Evolutionary conservation across 2,888 invertebrate genomes (phyloP).

Genomic region (Piscicola geometra): DNA sequence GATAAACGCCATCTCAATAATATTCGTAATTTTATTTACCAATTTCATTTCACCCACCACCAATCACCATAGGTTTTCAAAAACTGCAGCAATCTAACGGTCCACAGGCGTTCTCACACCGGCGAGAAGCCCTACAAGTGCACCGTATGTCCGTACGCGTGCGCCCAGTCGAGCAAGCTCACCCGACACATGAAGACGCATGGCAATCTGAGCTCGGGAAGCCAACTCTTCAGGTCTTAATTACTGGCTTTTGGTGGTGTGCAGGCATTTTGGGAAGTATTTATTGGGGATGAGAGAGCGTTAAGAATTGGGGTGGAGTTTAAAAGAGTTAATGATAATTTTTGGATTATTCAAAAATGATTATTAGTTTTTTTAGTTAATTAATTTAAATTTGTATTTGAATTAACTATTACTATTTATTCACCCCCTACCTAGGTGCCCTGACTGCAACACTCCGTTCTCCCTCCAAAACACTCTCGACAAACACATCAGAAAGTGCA

Average conservation of each 20-base stretch:
- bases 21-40: too few relatives aligned
- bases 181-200: slow-evolving; percentile 99
- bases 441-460: slow-evolving; percentile 99
- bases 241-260: not conserved
- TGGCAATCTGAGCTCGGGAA: slow-evolving; percentile 63
- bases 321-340: too few relatives aligned
- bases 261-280: not conserved
- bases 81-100: slow-evolving; percentile 68
- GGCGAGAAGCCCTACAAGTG: slow-evolving; percentile 96
- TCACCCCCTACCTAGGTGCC: slow-evolving; percentile 71
- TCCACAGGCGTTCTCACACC: slow-evolving; percentile 56
- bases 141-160: slow-evolving; percentile 95
- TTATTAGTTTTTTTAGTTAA: too few relatives aligned
- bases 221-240: not conserved
- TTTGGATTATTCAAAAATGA: too few relatives aligned
- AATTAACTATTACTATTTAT: too few relatives aligned
- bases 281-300: not conserved
- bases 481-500: slow-evolving; percentile 99
- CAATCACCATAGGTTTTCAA: slow-evolving; percentile 78
- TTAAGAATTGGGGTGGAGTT: too few relatives aligned
- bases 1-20: too few relatives aligned
- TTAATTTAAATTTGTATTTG: too few relatives aligned
- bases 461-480: slow-evolving; percentile 97
- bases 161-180: slow-evolving; percentile 97
- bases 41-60: too few relatives aligned